Evolutionary conservation across 2,797 vertebrate genomes (phyloP), one percentile per base, ranked within the genome.

Genomic region (Sorex maritimensis): DNA sequence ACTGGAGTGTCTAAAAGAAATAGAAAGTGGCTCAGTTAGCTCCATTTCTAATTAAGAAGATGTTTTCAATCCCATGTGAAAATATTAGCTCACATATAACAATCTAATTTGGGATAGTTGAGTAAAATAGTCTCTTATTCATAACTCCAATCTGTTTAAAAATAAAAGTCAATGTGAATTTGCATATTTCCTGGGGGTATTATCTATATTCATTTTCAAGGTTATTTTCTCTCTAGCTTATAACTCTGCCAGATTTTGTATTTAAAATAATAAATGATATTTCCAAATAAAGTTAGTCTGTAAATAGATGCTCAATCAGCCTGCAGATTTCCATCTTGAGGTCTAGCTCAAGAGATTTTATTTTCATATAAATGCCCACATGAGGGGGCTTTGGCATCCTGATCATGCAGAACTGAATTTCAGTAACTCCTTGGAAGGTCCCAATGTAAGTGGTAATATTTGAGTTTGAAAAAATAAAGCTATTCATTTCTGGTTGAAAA

Each of bases 21-120:
- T 38, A 0, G 5, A 8, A 87, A 89, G 19, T 74, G 14, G 69
- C 58, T 82, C 52, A 30, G 0, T 0, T 80, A 41, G 75, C 78
- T 91, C 19, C 84, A 61, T 92, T 91, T 80, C 63, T 92, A 67
- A 92, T 81, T 81, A 41, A 78, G 77, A 79, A 81, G 58, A 19
- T 41, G 14, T 88, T 90, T 92, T 93, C 6, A 83, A 23, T 72
- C 6, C 34, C 23, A n/a, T 19, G 5, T 83, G 77, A 94, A 88
- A 84, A 24, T 91, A 65, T 82, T 93, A 90, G 17, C 34, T 86
- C 63, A 65, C 65, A 63, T 38, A 15, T 34, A 92, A 73, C 61
- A 82, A 26, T 77, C 63, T 90, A 63, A 80, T 24, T 86, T 49
- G 11, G 61, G 28, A 17, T 24, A 80, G 41, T 55, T 67, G 30